Conservation (phyloP, 2,888 invertebrate genomes). For the Scrobipalpa atriplicella region DNA sequence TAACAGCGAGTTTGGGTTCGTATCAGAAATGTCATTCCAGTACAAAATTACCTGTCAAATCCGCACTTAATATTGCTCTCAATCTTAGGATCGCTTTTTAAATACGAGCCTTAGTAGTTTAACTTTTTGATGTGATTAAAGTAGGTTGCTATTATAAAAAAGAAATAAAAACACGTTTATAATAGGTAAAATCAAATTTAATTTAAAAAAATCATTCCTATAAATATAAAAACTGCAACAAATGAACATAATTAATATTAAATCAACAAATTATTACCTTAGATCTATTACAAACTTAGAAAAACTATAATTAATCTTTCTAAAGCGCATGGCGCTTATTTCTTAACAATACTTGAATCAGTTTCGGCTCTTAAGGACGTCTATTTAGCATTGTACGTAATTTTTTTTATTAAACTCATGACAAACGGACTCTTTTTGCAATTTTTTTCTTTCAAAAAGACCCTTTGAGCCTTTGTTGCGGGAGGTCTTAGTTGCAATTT, state of each 20-base stretch:
- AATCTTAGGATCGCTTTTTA: too few relatives aligned
- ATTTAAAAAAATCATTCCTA: background rate
- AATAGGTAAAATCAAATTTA: too few relatives aligned
- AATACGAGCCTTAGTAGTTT: too few relatives aligned
- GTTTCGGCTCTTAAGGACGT: slow-evolving; percentile 38
- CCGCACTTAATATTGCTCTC: too few relatives aligned
- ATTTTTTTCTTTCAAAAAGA: slow-evolving; percentile 58
- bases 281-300: background rate
- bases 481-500: slow-evolving; percentile 66
- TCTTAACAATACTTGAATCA: background rate
- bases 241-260: background rate
- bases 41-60: too few relatives aligned
- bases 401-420: slow-evolving; percentile 59
- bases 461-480: slow-evolving; percentile 63
- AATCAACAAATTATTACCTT: slow-evolving; percentile 1
- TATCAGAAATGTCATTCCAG: too few relatives aligned
- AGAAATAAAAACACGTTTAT: too few relatives aligned
- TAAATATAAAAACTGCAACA: background rate
- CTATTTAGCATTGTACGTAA: slow-evolving; percentile 58
- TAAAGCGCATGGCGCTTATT: background rate
- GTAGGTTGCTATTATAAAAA: too few relatives aligned
- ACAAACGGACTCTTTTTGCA: slow-evolving; percentile 65
- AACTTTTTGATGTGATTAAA: too few relatives aligned
- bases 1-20: too few relatives aligned
- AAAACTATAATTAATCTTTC: slow-evolving; percentile 7